Conservation (phyloP, 2,113 vertebrate species). For the Limnothrissa miodon region DNA sequence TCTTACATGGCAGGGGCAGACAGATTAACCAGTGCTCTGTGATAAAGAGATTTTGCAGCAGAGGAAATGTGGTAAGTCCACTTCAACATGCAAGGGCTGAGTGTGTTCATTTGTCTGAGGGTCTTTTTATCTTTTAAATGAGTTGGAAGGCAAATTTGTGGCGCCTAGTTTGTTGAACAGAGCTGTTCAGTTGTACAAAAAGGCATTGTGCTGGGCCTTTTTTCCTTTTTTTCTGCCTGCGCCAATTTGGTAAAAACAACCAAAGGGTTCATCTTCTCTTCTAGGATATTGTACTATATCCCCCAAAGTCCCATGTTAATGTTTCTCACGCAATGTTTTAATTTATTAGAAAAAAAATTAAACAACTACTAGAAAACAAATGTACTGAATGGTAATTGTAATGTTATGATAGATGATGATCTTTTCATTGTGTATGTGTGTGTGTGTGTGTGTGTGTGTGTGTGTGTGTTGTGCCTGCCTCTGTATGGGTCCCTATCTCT, state of each 20-base stretch:
- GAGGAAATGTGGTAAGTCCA: not conserved
- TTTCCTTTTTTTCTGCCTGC: not conserved
- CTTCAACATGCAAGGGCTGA: not conserved
- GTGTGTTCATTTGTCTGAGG: not conserved
- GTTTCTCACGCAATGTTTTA: not conserved
- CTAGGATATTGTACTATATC: not conserved
- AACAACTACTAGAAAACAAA: not conserved
- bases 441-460: not conserved
- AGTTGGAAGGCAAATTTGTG: slow-evolving; percentile 15
- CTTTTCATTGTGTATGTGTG: not conserved
- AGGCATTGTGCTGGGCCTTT: not conserved
- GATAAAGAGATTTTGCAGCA: slow-evolving; percentile 7
- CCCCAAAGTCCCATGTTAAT: not conserved
- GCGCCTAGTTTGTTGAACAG: slow-evolving; percentile 1
- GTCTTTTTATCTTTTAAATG: slow-evolving; percentile 6
- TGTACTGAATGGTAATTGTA: not conserved
- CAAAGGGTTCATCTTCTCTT: not conserved
- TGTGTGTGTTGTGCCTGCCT: slow-evolving; percentile 15
- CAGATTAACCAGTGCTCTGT: not conserved
- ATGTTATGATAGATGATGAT: too few species aligned
- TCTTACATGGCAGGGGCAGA: not conserved
- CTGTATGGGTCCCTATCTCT: slow-evolving; percentile 10
- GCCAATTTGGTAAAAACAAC: slow-evolving; percentile 3
- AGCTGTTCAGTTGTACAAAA: not conserved
- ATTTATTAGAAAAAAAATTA: not conserved